phyloP scores from a whole-genome alignment of 2,888 invertebrate genomes.

The Parapristionchus giblindavisi region DNA sequence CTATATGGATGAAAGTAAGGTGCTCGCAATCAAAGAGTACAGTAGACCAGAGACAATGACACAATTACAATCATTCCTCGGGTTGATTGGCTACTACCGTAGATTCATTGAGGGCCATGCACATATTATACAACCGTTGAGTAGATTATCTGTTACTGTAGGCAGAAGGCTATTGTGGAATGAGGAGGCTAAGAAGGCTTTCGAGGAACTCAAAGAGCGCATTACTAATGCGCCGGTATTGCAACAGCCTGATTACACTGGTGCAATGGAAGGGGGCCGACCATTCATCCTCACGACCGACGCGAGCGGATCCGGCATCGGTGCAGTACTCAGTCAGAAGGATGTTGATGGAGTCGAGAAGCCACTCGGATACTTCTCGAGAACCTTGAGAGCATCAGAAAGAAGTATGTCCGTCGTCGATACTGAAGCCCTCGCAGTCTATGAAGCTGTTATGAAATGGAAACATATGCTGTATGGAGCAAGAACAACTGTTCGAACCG shows the following conservation, averaged over 20 bases:
- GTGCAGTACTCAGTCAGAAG: conserved; percentile 13
- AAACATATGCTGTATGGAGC: conserved; percentile 39
- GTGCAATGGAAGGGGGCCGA: neutral
- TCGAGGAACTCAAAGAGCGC: neutral
- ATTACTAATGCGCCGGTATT: neutral
- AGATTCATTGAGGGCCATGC: neutral
- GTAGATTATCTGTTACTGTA: neutral
- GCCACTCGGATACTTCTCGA: neutral
- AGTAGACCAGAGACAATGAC: conserved; percentile 29
- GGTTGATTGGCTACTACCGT: conserved; percentile 33
- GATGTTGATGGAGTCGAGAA: neutral
- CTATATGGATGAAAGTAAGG: neutral
- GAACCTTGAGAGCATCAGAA: neutral
- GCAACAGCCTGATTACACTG: neutral
- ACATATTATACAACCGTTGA: neutral
- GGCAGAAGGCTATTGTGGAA: conserved; percentile 38
- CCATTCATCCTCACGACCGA: conserved; percentile 20
- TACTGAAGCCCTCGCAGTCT: conserved; percentile 24
- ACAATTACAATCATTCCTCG: conserved; percentile 45
- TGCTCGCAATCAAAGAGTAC: neutral
- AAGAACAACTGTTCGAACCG: conserved; percentile 19
- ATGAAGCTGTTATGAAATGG: conserved; percentile 37
- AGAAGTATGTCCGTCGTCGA: neutral
- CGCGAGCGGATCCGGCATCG: neutral
- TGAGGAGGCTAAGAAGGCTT: conserved; percentile 18